Conservation (phyloP, 2,888 invertebrate genomes). For the Osedax frankpressi region DNA sequence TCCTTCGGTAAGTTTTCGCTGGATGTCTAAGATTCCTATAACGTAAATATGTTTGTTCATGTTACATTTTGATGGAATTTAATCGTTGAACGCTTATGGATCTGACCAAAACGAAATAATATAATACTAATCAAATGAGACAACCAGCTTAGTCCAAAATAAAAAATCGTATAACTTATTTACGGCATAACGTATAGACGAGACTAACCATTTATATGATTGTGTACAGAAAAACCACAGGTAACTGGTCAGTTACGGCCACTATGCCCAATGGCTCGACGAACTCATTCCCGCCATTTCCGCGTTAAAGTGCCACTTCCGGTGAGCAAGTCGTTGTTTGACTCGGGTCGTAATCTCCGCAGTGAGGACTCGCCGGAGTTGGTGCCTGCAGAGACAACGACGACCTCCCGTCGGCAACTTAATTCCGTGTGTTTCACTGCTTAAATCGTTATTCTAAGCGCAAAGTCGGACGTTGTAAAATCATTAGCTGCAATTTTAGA, state of each 20-base stretch:
- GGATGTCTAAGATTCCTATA: neutral
- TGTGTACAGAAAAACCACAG: neutral
- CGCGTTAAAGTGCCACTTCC: neutral
- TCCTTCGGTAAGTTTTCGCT: neutral
- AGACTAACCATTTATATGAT: neutral
- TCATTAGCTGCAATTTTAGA: constrained; percentile 7
- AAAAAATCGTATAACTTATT: neutral
- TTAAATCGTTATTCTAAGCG: constrained; percentile 6
- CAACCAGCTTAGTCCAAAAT: neutral
- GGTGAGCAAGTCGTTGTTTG: constrained; percentile 6
- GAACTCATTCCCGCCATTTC: constrained; percentile 8
- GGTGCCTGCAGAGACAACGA: neutral
- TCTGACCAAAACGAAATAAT: constrained; percentile 4
- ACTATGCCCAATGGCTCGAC: neutral
- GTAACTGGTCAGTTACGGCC: neutral
- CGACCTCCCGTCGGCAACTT: constrained; percentile 4
- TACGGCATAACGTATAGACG: neutral
- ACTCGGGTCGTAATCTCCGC: neutral
- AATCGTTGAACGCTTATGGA: neutral
- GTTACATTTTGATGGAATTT: neutral
- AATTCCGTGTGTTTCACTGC: constrained; percentile 1
- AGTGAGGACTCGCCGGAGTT: neutral
- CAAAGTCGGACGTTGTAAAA: constrained; percentile 5
- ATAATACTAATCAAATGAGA: neutral
- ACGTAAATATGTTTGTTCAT: neutral